Percentiles rank a stretch among this genome's conserved stretches.
These are phyloP conservation scores for Ormyrus pomaceus DNA, from an alignment of 2,888 invertebrate genomes.

Conservation along the genomic window DNA sequence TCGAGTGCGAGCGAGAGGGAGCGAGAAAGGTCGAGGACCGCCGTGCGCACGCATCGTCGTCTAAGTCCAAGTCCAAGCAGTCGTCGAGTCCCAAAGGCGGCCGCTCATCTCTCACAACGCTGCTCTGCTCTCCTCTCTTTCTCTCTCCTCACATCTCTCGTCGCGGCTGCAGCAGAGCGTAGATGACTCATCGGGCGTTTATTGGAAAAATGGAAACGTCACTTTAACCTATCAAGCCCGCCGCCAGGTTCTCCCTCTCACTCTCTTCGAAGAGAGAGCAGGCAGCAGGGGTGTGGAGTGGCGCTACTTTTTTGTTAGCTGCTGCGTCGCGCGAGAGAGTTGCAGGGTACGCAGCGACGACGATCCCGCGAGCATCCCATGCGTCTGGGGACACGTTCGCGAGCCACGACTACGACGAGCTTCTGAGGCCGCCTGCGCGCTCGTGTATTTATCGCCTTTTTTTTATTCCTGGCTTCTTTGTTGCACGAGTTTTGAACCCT, in stretches of 20 bases:
- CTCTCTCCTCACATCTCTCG: not conserved
- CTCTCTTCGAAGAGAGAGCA: conserved; percentile 4
- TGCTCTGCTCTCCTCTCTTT: conserved; percentile 9
- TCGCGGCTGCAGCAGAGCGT: not conserved
- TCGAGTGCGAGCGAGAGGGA: not conserved
- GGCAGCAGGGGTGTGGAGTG: not conserved
- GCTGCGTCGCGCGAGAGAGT: not conserved
- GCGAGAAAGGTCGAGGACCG: conserved; percentile 40
- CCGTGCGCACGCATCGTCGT: conserved; percentile 19
- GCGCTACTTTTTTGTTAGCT: not conserved
- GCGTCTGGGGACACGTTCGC: conserved; percentile 1
- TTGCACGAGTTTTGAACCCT: not conserved
- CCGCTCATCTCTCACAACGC: not conserved
- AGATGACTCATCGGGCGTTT: conserved; percentile 42
- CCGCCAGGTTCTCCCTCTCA: conserved; percentile 12
- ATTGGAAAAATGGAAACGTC: conserved; percentile 55
- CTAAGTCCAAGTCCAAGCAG: too few species aligned
- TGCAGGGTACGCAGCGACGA: conserved; percentile 1
- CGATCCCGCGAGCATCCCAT: conserved; percentile 9
- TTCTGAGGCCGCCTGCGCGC: not conserved
- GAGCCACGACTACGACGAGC: not conserved
- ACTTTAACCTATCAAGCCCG: conserved; percentile 42
- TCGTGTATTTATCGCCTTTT: not conserved
- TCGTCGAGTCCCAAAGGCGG: not conserved
- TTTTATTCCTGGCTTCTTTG: not conserved